Evolutionary conservation across 2,888 invertebrate genomes (phyloP).

Genomic region (Heteromurus nitidus): DNA sequence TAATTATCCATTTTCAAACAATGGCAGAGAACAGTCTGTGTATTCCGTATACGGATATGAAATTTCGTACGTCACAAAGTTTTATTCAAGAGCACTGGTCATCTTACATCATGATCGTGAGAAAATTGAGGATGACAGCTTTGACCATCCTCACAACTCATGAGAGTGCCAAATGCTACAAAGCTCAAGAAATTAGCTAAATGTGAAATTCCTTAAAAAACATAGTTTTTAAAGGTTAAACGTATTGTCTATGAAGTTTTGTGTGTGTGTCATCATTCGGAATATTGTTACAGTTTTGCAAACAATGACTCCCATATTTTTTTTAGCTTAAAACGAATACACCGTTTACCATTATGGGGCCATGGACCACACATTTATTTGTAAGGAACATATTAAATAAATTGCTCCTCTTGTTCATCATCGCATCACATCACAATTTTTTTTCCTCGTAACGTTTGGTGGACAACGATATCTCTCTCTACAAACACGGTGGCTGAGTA

Average conservation of each 20-base stretch:
- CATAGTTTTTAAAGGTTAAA: neutral
- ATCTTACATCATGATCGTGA: no score
- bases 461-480: constrained; percentile 15
- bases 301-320: no score
- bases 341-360: constrained; percentile 31
- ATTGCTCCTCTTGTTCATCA: constrained; percentile 17
- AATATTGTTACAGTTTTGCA: neutral
- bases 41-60: no score
- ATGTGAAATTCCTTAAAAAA: neutral
- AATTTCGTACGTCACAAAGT: no score
- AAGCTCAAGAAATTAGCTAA: neutral
- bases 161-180: neutral
- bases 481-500: neutral
- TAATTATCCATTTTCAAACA: no score
- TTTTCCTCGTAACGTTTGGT: constrained; percentile 29
- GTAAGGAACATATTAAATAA: constrained; percentile 39
- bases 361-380: constrained; percentile 58
- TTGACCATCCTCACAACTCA: neutral
- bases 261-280: no score
- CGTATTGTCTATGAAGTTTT: neutral
- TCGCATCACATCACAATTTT: no score
- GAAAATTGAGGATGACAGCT: no score
- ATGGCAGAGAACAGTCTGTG: no score
- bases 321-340: neutral
- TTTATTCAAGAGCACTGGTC: no score